Conservation (phyloP, 2,888 invertebrate genomes). For the Dryomyza anilis region DNA sequence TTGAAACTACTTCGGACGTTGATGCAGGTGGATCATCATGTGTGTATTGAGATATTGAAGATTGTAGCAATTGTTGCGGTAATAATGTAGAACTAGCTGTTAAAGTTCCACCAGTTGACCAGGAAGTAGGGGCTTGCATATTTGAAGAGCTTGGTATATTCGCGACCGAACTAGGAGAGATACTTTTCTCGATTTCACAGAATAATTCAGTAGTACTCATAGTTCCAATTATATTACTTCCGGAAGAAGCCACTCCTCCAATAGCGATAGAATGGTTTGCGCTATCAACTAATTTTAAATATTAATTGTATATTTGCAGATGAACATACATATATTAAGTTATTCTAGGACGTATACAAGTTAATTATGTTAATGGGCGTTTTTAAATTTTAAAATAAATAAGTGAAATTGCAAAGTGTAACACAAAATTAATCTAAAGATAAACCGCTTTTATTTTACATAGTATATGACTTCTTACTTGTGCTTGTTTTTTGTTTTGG, state of each 20-base stretch:
- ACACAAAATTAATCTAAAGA: constrained; percentile 10
- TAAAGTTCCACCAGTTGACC: constrained; percentile 47
- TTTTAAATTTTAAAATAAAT: too few species aligned
- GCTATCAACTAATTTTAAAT: constrained; percentile 19
- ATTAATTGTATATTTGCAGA: constrained; percentile 13
- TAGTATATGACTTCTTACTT: too few species aligned
- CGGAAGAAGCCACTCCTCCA: constrained; percentile 15
- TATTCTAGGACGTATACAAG: not conserved
- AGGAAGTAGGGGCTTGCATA: constrained; percentile 40
- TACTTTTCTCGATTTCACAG: constrained; percentile 8
- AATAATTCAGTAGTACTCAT: constrained; percentile 12
- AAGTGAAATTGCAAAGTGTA: constrained; percentile 16
- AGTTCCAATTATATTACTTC: constrained; percentile 12
- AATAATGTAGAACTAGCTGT: constrained; percentile 52
- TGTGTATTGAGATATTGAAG: constrained; percentile 34
- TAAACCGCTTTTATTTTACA: not conserved
- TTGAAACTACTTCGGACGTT: not conserved
- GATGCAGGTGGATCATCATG: constrained; percentile 12
- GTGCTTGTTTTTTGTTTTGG: constrained; percentile 70
- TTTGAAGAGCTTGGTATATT: constrained; percentile 4
- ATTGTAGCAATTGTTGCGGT: constrained; percentile 50
- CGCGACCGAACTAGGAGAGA: not conserved
- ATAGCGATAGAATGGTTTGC: constrained; percentile 3
- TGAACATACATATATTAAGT: not conserved
- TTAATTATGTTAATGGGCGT: not conserved